Conservation (phyloP, 2,888 invertebrate genomes). For the Ophion ventricosus region DNA sequence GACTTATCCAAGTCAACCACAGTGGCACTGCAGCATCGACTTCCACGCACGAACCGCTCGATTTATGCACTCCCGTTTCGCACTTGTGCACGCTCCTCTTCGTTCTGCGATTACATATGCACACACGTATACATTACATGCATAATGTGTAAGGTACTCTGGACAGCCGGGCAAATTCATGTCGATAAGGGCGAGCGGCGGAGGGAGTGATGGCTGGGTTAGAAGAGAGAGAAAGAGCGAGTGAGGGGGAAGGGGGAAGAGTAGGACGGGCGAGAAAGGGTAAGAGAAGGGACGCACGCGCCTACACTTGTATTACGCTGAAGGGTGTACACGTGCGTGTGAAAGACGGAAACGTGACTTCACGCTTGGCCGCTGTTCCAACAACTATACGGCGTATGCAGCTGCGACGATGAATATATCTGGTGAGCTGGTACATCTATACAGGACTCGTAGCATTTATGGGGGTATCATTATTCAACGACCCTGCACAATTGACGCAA, state of each 20-base stretch:
- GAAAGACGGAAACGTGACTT: conserved; percentile 62
- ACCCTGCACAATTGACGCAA: neutral
- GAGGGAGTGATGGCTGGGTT: neutral
- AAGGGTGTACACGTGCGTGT: conserved; percentile 62
- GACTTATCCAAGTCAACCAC: neutral
- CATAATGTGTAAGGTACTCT: conserved; percentile 13
- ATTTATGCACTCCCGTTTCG: conserved; percentile 58
- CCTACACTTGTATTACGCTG: conserved; percentile 21
- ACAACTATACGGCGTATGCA: conserved; percentile 38
- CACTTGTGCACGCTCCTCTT: conserved; percentile 30
- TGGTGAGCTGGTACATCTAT: neutral
- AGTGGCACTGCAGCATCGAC: conserved; percentile 5
- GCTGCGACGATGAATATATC: conserved; percentile 42
- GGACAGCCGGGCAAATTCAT: conserved; percentile 29
- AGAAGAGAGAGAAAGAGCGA: neutral
- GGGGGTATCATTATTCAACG: neutral
- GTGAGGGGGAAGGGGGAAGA: conserved; percentile 7
- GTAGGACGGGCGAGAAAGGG: conserved; percentile 27
- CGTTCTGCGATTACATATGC: neutral
- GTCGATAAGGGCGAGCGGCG: conserved; percentile 26
- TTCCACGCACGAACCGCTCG: conserved; percentile 41
- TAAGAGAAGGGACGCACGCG: conserved; percentile 31
- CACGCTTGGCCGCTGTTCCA: conserved; percentile 33
- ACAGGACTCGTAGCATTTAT: neutral
- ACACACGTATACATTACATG: neutral